phyloP scores from a whole-genome alignment of 92 coral and sea anemone genomes.

The Palythoa caribaeorum region DNA sequence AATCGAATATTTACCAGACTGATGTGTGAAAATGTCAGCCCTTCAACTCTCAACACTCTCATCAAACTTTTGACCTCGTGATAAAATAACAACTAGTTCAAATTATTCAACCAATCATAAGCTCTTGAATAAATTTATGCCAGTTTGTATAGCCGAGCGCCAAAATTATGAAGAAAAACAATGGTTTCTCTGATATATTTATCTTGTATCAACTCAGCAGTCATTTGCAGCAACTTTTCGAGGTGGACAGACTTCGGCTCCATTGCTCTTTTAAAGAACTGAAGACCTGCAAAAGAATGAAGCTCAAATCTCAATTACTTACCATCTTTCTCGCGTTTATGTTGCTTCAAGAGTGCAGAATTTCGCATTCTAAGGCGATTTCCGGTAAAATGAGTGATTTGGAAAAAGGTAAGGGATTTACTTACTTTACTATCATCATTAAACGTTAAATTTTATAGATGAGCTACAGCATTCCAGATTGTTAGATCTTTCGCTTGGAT shows the following conservation, averaged over 20 bases:
- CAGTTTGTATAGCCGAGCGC: background rate
- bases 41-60: too few relatives aligned
- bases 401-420: background rate
- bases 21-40: too few relatives aligned
- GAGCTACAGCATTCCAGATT: too few relatives aligned
- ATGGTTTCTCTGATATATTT: background rate
- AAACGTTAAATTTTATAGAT: too few relatives aligned
- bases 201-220: background rate
- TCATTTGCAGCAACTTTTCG: background rate
- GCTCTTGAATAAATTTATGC: background rate
- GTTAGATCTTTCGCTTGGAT: too few relatives aligned
- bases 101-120: background rate
- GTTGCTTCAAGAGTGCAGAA: background rate
- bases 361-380: conserved; percentile 5
- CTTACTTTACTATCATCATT: too few relatives aligned
- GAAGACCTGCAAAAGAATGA: background rate
- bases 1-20: too few relatives aligned
- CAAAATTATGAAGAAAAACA: background rate
- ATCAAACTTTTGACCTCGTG: too few relatives aligned
- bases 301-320: background rate
- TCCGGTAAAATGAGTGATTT: background rate
- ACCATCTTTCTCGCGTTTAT: background rate
- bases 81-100: background rate
- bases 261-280: too few relatives aligned
- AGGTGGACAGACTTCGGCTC: background rate